phyloP scores from a whole-genome alignment of 2,113 vertebrate species.

The Pipra filicauda region DNA sequence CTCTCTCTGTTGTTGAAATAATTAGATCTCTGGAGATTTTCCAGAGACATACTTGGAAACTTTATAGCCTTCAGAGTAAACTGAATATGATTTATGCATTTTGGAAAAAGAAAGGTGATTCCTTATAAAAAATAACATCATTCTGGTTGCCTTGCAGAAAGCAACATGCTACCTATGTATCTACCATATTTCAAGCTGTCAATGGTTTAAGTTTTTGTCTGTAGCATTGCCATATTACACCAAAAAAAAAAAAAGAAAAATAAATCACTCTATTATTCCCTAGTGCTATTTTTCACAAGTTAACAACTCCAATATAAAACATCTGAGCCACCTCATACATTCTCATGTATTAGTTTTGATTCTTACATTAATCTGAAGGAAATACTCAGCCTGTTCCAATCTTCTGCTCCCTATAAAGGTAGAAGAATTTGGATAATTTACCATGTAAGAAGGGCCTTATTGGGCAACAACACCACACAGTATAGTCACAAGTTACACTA shows the following conservation, averaged over 20 bases:
- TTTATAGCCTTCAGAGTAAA: neutral
- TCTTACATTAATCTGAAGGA: neutral
- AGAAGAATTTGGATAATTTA: neutral
- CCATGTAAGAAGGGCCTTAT: neutral
- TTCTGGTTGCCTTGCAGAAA: neutral
- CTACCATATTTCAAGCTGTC: neutral
- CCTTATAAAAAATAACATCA: neutral
- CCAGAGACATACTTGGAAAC: neutral
- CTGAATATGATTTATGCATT: neutral
- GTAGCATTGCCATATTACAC: neutral
- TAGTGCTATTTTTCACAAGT: neutral
- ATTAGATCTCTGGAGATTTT: conserved; percentile 45
- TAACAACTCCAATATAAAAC: neutral
- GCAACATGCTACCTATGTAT: neutral
- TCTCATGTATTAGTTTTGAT: neutral
- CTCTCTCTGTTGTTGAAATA: conserved; percentile 29
- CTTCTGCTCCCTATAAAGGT: neutral
- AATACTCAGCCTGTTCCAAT: neutral
- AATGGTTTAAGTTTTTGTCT: neutral
- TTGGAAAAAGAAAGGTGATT: conserved; percentile 2
- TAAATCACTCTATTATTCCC: neutral
- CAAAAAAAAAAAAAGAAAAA: neutral
- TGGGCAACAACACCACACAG: neutral
- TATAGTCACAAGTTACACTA: neutral
- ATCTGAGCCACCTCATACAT: neutral